Conservation (phyloP, 1,140 invertebrate species). For the Ips nitidus region DNA sequence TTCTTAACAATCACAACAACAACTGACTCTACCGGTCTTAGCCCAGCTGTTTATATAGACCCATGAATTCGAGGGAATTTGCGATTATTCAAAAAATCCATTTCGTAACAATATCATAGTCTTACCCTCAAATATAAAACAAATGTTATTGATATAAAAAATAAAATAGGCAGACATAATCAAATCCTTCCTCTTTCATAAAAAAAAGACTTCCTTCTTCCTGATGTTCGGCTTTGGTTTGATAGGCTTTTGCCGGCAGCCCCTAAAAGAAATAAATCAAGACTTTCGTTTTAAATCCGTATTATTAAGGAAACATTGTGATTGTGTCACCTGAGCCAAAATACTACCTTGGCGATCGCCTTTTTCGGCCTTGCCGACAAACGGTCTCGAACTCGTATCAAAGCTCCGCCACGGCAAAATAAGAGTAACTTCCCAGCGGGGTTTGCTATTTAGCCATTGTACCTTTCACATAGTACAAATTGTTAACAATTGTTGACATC, state of each 20-base stretch:
- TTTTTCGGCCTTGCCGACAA: constrained; percentile 30
- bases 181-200: too few species aligned
- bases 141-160: too few species aligned
- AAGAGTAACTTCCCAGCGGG: constrained; percentile 27
- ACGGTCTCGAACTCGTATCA: constrained; percentile 13
- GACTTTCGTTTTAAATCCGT: constrained; percentile 30
- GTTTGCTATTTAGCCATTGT: constrained; percentile 24
- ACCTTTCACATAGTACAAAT: constrained; percentile 20
- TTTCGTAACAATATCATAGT: too few species aligned
- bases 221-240: neutral
- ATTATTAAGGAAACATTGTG: constrained; percentile 32
- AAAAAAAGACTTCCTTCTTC: constrained; percentile 7
- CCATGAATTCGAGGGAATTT: too few species aligned
- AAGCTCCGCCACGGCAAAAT: constrained; percentile 21
- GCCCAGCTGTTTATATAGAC: too few species aligned
- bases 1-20: too few species aligned
- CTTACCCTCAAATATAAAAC: too few species aligned
- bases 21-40: too few species aligned
- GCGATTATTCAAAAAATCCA: too few species aligned
- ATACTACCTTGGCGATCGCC: constrained; percentile 26
- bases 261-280: constrained; percentile 29
- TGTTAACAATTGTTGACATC: constrained; percentile 32
- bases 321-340: constrained; percentile 27
- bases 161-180: too few species aligned
- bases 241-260: neutral